These are phyloP conservation scores for Plodia interpunctella DNA, from an alignment of 1,140 invertebrate species.

Conservation along the genomic window DNA sequence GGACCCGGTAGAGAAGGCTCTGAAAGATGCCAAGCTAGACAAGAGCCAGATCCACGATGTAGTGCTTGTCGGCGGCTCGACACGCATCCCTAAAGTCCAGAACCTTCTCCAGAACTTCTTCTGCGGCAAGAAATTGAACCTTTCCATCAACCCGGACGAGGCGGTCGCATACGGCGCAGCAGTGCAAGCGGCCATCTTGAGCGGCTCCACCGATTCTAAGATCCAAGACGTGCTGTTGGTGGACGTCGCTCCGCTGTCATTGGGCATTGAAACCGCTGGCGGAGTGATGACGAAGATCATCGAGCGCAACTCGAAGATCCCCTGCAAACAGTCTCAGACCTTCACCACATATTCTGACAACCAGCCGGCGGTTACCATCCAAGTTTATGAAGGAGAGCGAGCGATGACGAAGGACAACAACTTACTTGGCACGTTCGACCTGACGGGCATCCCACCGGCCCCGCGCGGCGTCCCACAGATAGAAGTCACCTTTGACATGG, in stretches of 20 bases:
- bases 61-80: slow-evolving; percentile 85
- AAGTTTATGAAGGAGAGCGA: slow-evolving; percentile 83
- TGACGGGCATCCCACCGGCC: slow-evolving; percentile 89
- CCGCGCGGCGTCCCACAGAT: slow-evolving; percentile 89
- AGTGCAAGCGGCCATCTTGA: slow-evolving; percentile 72
- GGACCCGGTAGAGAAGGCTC: slow-evolving; percentile 78
- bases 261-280: slow-evolving; percentile 79
- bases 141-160: slow-evolving; percentile 77
- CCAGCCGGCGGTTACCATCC: slow-evolving; percentile 82
- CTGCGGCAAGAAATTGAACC: slow-evolving; percentile 71
- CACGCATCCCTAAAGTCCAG: slow-evolving; percentile 79
- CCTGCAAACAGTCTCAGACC: slow-evolving; percentile 80
- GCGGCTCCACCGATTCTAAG: slow-evolving; percentile 75
- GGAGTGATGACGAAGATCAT: slow-evolving; percentile 82
- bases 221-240: slow-evolving; percentile 77
- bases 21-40: slow-evolving; percentile 83
- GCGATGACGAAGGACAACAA: slow-evolving; percentile 89
- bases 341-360: slow-evolving; percentile 84
- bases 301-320: slow-evolving; percentile 79
- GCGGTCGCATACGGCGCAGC: slow-evolving; percentile 76
- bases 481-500: slow-evolving; percentile 82
- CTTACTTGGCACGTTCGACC: slow-evolving; percentile 85
- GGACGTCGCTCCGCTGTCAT: slow-evolving; percentile 77
- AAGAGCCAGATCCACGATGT: slow-evolving; percentile 83
- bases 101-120: slow-evolving; percentile 72